Conservation (phyloP, 2,113 vertebrate genomes). For the Phocoena sinus region DNA sequence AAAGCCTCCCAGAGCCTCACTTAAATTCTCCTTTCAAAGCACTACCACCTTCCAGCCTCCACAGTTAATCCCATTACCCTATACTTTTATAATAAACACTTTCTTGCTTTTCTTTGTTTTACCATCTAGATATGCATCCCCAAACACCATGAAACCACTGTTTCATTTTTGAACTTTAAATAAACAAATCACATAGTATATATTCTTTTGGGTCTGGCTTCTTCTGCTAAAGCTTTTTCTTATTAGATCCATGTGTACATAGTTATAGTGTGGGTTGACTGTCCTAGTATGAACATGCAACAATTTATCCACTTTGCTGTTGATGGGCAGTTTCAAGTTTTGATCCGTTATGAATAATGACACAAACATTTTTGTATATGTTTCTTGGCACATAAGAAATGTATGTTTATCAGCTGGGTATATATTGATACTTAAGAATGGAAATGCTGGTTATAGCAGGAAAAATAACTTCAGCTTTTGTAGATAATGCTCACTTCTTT, state of each 20-base stretch:
- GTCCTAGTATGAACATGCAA: background rate
- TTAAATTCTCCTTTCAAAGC: background rate
- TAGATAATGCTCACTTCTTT: background rate
- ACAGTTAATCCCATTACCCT: background rate
- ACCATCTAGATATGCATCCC: background rate
- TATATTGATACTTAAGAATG: background rate
- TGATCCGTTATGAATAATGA: background rate
- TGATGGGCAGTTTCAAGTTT: background rate
- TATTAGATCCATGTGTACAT: background rate
- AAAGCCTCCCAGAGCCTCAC: background rate
- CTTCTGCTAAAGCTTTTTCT: background rate
- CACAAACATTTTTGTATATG: background rate
- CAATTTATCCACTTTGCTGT: background rate
- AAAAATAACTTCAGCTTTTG: background rate
- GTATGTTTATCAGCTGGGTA: background rate
- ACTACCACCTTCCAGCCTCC: background rate
- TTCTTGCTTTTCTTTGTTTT: background rate
- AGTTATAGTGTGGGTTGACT: background rate
- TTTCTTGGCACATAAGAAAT: background rate
- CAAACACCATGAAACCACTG: background rate
- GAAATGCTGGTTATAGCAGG: background rate
- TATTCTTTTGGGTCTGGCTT: background rate
- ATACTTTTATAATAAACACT: background rate
- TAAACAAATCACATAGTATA: background rate
- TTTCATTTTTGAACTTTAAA: background rate